A percentile compares a stretch with the other conserved stretches of the same genome.
phyloP scores from a whole-genome alignment of 2,797 vertebrate genomes.

The Sciurus vulgaris region DNA sequence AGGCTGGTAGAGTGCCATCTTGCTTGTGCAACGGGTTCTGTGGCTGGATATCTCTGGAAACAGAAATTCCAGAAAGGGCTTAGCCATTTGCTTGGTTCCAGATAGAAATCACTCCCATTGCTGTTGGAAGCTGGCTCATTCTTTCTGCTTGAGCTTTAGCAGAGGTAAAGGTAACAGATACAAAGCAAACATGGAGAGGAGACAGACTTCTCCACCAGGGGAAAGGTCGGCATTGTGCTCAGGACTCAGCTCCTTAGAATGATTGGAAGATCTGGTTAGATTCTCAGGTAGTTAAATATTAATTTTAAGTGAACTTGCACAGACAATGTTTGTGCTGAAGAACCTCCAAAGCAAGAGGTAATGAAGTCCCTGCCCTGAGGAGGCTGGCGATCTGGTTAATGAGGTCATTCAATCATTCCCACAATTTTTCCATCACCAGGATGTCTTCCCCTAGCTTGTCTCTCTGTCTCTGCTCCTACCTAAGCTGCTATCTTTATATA shows the following conservation, averaged over 20 bases:
- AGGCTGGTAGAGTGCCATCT: background rate
- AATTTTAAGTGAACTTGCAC: background rate
- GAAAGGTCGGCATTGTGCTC: background rate
- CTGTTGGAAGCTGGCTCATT: background rate
- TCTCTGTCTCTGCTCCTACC: background rate
- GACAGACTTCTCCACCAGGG: background rate
- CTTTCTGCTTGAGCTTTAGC: background rate
- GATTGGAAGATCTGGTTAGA: background rate
- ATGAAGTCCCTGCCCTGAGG: background rate
- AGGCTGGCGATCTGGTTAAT: background rate
- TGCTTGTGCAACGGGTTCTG: background rate
- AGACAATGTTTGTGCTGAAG: background rate
- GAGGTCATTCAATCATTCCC: background rate
- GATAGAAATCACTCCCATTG: background rate
- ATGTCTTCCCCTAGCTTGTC: background rate
- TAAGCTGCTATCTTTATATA: background rate
- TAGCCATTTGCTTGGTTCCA: constrained; percentile 35
- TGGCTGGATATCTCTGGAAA: background rate
- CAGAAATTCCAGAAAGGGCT: background rate
- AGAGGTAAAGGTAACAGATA: background rate
- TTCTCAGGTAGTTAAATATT: background rate
- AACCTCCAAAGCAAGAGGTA: background rate
- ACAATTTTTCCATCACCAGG: background rate
- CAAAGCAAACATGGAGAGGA: background rate
- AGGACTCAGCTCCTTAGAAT: background rate